Base-by-base conservation (phyloP, 1,140 invertebrate species). In the Drosophila kepulauana region DNA sequence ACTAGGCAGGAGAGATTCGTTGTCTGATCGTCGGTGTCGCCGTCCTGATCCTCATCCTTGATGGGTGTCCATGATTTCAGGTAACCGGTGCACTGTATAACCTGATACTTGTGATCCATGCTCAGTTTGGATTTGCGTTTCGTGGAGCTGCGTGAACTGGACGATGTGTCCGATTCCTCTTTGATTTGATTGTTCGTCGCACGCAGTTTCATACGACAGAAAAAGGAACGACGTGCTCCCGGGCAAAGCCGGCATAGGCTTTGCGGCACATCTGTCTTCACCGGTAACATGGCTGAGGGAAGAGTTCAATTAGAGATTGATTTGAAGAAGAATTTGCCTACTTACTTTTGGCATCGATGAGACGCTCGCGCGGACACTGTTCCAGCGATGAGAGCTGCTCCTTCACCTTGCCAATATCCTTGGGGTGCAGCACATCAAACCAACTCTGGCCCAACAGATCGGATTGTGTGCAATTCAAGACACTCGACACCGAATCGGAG, bases 361-460 rank as follows among this genome's bases (percentile, higher is more conserved):
- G 94, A 75, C 97, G 93, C 93, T 99, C 97, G 28, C 98, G 93
- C 0, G 98, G 97, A 82, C 96, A 97, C 16, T 98, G 94, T 93
- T 99, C 97, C 0, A 97, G 97, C 0, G 97, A 97, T 0, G 97
- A 98, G 0, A 99, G 93, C 91, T 99, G 98, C 91, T 99, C 98
- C 93, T 99, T 99, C 1, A 99, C 97, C 93, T 98, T 99, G 51
- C 96, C 96, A 35, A 99, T 96, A 92, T 99, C 98, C 92, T 98
- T 98, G 0, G 98, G 98, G 93, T 99, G 98, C 3, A 99, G 93
- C 59, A 99, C 98, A 92, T 99, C 98, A 93, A 99, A 99, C 94
- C 97, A 95, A 91, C 97, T 98, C 93, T 98, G 97, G 1, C 98
- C 98, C 41, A 99, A 93, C 25, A 99, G 93, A 91, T 99, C 98